Evolutionary conservation across 2,888 invertebrate genomes (phyloP), one percentile per base, ranked within the genome.

Genomic region (Spodoptera picta): DNA sequence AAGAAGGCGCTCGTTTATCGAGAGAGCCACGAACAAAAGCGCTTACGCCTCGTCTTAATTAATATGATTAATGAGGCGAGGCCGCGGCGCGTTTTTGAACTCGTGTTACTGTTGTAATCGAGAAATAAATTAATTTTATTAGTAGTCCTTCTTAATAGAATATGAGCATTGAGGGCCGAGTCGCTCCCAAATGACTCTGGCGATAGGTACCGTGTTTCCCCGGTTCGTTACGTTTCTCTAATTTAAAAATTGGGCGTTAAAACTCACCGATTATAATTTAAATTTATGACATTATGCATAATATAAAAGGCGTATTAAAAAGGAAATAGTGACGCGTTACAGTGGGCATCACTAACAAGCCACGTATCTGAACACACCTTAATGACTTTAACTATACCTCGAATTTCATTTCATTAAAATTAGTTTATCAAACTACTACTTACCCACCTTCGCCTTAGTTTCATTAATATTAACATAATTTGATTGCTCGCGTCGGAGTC

Each of bases 111-210:
- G 88, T 89, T 91, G 90, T 92, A 93, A 94, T 94, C 92, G 91
- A 91, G 91, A 91, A 92, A 94, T 92, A 93, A 93, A 94, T 94
- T 94, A 93, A 94, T 92, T 93, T 90, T 91, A 93, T 94, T 92
- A 92, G 90, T 90, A 89, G 90, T 91, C 90, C 87, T 91, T 89
- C 89, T 88, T 93, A 92, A 92, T 93, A 92, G 92, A 93, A 92
- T 90, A 89, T 83, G 83, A 83, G 71, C 80, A 76, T 77, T 75
- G 65, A 83, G 82, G 82, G 83, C 82, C 83, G 81, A 77, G 82
- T 77, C 80, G 83, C 84, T 87, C 78, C 85, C 82, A 87, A 88
- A 88, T 80, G 84, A 83, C 74, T 80, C 77, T 59, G 66, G 66
- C 81, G 77, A 77, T 82, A n/a, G n/a, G n/a, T n/a, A 77, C 77